Percentiles rank a stretch among this genome's conserved stretches.
Evolutionary conservation across 2,113 vertebrate species (phyloP).

Genomic region (Pomatostomus ruficeps): DNA sequence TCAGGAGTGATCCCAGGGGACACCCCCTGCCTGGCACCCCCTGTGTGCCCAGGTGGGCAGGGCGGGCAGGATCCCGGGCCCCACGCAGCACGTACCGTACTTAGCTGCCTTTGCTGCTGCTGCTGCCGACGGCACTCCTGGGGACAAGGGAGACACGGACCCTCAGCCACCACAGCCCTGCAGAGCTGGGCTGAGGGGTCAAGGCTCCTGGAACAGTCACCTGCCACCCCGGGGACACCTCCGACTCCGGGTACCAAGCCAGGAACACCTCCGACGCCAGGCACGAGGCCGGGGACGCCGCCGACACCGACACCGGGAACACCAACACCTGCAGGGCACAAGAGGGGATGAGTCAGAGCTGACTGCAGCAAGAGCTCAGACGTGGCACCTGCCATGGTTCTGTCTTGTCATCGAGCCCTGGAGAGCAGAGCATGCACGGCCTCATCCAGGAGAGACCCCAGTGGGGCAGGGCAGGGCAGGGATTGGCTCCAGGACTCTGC

Average conservation of each 20-base stretch:
- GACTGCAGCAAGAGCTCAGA: no score
- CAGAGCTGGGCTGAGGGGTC: rapidly evolving
- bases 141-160: not conserved
- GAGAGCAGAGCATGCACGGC: no score
- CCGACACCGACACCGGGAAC: no score
- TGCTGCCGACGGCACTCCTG: not conserved
- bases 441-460: no score
- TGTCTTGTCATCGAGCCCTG: no score
- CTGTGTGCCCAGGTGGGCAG: not conserved
- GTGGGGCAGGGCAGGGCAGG: no score
- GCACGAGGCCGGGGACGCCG: not conserved
- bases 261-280: not conserved
- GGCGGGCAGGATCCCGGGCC: rapidly evolving
- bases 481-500: rapidly evolving
- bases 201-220: not conserved
- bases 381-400: no score
- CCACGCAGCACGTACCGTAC: not conserved
- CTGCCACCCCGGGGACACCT: constrained; percentile 20
- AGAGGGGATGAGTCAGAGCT: no score
- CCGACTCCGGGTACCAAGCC: constrained; percentile 27
- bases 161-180: not conserved
- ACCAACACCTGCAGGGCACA: no score
- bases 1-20: not conserved
- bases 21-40: not conserved
- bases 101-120: constrained; percentile 63